phyloP scores from a whole-genome alignment of 2,888 invertebrate genomes.

The Molanna angustata region DNA sequence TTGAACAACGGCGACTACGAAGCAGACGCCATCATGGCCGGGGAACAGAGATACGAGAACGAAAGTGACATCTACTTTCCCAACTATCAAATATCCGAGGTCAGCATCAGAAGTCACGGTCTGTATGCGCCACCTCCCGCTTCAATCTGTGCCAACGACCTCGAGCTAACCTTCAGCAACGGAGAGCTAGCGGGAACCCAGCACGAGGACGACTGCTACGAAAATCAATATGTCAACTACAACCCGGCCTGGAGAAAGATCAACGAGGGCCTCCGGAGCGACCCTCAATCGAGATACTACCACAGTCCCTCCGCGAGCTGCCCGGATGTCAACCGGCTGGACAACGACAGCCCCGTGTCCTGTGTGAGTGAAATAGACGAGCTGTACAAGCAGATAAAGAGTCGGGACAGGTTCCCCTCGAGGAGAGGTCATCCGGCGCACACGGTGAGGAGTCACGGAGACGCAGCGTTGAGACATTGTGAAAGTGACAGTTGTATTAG shows the following conservation, averaged over 20 bases:
- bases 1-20: slow-evolving; percentile 42
- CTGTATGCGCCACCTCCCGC: slow-evolving; percentile 61
- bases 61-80: slow-evolving; percentile 62
- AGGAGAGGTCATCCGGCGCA: slow-evolving; percentile 41
- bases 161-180: slow-evolving; percentile 44
- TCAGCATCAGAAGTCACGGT: slow-evolving; percentile 63
- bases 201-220: slow-evolving; percentile 50
- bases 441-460: slow-evolving; percentile 49
- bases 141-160: slow-evolving; percentile 53
- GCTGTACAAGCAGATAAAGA: slow-evolving; percentile 66
- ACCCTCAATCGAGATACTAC: slow-evolving; percentile 47
- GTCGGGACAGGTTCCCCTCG: slow-evolving; percentile 43
- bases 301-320: slow-evolving; percentile 49
- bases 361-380: slow-evolving; percentile 63
- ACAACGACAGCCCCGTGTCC: slow-evolving; percentile 46
- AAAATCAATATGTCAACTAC: slow-evolving; percentile 57
- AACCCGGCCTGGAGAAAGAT: slow-evolving; percentile 52
- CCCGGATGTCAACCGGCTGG: slow-evolving; percentile 49
- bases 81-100: slow-evolving; percentile 62
- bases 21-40: slow-evolving; percentile 50
- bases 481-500: slow-evolving; percentile 54
- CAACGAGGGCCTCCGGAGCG: slow-evolving; percentile 44
- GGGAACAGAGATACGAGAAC: slow-evolving; percentile 53
- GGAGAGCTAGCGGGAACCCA: slow-evolving; percentile 26
- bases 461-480: slow-evolving; percentile 46